phyloP scores from a whole-genome alignment of 2,113 vertebrate genomes.

The Notiomystis cincta region DNA sequence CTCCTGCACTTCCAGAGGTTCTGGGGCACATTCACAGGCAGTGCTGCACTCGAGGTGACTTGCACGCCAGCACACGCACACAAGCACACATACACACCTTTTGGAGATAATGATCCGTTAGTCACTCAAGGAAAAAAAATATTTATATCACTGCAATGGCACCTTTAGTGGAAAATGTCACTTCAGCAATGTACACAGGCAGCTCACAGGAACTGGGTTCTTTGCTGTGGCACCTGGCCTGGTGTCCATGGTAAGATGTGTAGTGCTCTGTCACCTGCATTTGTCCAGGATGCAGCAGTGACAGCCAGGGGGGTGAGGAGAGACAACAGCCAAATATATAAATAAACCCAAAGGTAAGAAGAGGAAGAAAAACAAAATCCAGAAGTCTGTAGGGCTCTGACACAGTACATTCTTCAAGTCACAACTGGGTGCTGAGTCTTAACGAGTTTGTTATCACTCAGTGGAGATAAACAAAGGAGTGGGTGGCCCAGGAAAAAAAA shows the following conservation, averaged over 20 bases:
- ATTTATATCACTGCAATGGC: constrained; percentile 77
- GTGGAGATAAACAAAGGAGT: not conserved
- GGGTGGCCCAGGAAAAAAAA: not conserved
- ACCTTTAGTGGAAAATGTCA: constrained; percentile 71
- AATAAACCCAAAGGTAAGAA: constrained; percentile 69
- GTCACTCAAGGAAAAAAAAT: constrained; percentile 72
- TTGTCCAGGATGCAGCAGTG: constrained; percentile 59
- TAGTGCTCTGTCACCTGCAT: constrained; percentile 43
- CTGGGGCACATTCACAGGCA: constrained; percentile 60
- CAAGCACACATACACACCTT: constrained; percentile 50
- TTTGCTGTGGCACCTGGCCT: constrained; percentile 43
- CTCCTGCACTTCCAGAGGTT: not conserved
- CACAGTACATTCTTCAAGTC: constrained; percentile 81
- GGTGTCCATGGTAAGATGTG: constrained; percentile 61
- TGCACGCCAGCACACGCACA: not conserved
- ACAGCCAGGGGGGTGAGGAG: constrained; percentile 65
- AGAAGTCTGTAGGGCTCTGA: constrained; percentile 72
- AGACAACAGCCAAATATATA: constrained; percentile 60
- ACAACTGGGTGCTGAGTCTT: constrained; percentile 58
- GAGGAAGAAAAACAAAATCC: not conserved
- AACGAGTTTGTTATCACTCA: constrained; percentile 36
- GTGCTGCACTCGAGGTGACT: constrained; percentile 12
- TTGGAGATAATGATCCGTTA: constrained; percentile 67
- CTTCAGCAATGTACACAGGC: constrained; percentile 65
- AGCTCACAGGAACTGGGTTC: constrained; percentile 65